phyloP scores from a whole-genome alignment of 2,797 vertebrate genomes.

The Neomorphus geoffroyi region DNA sequence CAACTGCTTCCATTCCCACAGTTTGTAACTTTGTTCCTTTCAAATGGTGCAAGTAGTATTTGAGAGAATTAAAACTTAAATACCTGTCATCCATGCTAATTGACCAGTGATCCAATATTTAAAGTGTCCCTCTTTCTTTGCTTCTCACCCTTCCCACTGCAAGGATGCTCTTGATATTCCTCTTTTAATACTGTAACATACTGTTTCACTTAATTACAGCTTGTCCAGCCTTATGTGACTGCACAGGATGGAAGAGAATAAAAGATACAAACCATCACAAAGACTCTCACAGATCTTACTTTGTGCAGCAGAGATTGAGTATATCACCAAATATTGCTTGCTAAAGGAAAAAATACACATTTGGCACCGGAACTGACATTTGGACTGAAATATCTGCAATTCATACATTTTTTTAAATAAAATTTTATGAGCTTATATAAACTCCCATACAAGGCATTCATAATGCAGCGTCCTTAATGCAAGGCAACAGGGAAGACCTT shows the following conservation, averaged over 20 bases:
- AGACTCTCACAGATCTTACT: background rate
- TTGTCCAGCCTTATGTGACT: background rate
- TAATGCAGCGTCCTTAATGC: slow-evolving; percentile 1
- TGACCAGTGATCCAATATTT: background rate
- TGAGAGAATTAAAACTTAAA: background rate
- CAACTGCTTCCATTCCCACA: background rate
- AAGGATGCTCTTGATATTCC: background rate
- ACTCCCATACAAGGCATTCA: background rate
- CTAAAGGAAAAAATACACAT: background rate
- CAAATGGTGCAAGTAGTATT: background rate
- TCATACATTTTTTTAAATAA: background rate
- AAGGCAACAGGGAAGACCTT: background rate
- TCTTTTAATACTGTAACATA: background rate
- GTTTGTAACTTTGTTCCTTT: background rate
- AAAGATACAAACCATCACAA: background rate
- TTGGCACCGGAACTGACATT: background rate
- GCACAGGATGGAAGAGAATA: background rate
- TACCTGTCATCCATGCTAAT: background rate
- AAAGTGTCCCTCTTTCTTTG: background rate
- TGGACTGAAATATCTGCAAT: background rate
- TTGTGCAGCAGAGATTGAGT: background rate
- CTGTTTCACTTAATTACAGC: background rate
- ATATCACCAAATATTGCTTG: background rate
- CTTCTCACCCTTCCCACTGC: background rate
- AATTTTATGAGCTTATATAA: background rate